These are phyloP conservation scores for Arenaria interpres DNA, from an alignment of 2,113 vertebrate genomes.

Conservation along the genomic window DNA sequence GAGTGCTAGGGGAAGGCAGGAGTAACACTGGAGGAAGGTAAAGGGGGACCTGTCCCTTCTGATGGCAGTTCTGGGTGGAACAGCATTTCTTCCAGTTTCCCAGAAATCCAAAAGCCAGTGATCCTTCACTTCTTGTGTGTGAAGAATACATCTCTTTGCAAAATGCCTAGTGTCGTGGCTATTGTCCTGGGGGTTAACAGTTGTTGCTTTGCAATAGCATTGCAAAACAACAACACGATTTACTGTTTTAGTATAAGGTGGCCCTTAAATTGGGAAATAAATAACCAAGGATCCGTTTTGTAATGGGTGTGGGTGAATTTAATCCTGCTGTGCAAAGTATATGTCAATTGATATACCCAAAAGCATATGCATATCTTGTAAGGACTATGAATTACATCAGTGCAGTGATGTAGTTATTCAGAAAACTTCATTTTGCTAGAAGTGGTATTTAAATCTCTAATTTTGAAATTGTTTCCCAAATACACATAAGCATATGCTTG, in stretches of 20 bases:
- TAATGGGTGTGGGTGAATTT: background rate
- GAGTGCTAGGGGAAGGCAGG: background rate
- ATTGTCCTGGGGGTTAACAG: background rate
- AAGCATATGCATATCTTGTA: background rate
- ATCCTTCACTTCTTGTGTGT: background rate
- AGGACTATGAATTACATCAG: background rate
- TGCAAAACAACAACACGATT: background rate
- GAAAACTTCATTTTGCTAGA: background rate
- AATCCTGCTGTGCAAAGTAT: background rate
- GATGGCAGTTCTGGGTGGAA: background rate
- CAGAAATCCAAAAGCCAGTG: background rate
- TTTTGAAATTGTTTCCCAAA: background rate
- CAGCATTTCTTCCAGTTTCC: background rate
- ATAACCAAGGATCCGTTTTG: background rate
- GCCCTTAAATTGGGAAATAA: background rate
- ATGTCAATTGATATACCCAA: background rate
- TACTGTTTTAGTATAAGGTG: background rate
- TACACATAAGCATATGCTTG: background rate
- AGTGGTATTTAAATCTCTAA: background rate
- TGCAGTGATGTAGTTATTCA: background rate
- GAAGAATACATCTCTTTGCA: background rate
- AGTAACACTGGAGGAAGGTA: background rate
- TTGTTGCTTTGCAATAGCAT: background rate
- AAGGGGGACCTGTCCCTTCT: background rate
- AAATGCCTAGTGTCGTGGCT: background rate